Conservation (phyloP, 2,113 vertebrate species). For the Rhodinocichla rosea region DNA sequence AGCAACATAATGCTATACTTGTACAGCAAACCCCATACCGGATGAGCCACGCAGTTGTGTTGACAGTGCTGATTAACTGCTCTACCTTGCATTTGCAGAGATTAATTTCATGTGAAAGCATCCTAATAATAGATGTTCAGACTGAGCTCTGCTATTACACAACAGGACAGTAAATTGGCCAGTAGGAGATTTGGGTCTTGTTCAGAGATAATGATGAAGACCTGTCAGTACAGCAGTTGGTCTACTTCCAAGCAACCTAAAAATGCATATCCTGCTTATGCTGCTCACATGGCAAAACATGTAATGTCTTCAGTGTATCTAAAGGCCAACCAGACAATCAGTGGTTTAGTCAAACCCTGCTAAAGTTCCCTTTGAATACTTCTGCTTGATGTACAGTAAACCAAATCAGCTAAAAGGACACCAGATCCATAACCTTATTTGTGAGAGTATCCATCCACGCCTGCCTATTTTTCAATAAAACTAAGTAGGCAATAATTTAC, state of each 20-base stretch:
- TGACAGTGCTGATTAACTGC: conserved; percentile 1
- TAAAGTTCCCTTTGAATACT: not conserved
- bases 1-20: not conserved
- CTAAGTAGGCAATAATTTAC: not conserved
- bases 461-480: not conserved
- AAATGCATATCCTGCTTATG: not conserved
- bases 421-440: not conserved
- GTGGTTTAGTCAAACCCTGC: not conserved
- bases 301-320: accelerated
- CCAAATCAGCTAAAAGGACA: not conserved
- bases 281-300: not conserved
- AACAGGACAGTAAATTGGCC: conserved; percentile 22
- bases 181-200: not conserved
- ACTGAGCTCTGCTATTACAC: not conserved
- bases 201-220: conserved; percentile 11
- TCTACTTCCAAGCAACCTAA: not conserved
- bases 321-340: not conserved
- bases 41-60: not conserved
- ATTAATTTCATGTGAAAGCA: conserved; percentile 33
- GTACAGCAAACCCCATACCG: not conserved
- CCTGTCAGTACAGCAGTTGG: not conserved
- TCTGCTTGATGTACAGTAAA: not conserved
- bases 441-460: not conserved
- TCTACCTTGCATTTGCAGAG: not conserved
- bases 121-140: conserved; percentile 22